Base-by-base conservation (phyloP, 2,888 invertebrate species). In the Nyleta sp. region DNA sequence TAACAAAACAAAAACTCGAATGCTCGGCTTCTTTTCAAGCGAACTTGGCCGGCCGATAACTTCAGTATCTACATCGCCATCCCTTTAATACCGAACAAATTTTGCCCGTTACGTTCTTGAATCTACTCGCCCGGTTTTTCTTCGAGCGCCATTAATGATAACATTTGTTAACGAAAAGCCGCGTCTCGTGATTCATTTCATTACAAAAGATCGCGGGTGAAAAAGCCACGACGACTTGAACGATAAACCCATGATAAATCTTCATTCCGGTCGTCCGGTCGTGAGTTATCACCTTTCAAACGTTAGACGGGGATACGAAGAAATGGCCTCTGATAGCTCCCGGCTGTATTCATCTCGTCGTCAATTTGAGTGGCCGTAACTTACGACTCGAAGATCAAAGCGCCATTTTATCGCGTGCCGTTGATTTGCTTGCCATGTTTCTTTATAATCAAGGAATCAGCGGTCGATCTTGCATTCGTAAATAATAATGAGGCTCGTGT, bases 211-310 rank as follows among this genome's bases (percentile, higher is more conserved):
- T 78, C 57, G 31, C 57, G 64, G 60, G 28, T 48, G 67, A 62
- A 73, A 72, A 78, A 78, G 48, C 48, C 64, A 62, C 72, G 55
- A 60, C 64, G 64, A 70, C 62, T 70, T 20, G 11, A 20, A 52
- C 78, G 78, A 78, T 78, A 78, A 78, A 78, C 68, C 78, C 59
- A 73, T 78, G 78, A 78, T 78, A 73, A 73, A 78, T 73, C 78
- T 78, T 78, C 78, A 73, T 78, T 73, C 64, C 35, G 65, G 62
- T 72, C 64, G 72, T 67, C 62, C 55, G 48, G 35, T 42, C 68
- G 70, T 73, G 64, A 78, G 68, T 78, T 78, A 78, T 78, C 78
- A 68, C 73, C 73, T 70, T 74, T 65, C 59, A 74, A 65, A 73
- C 65, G 73, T 70, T 57, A 53, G 73, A 53, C 59, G 64, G 22